phyloP scores from a whole-genome alignment of 2,888 invertebrate species.

The Tortrix viridana region DNA sequence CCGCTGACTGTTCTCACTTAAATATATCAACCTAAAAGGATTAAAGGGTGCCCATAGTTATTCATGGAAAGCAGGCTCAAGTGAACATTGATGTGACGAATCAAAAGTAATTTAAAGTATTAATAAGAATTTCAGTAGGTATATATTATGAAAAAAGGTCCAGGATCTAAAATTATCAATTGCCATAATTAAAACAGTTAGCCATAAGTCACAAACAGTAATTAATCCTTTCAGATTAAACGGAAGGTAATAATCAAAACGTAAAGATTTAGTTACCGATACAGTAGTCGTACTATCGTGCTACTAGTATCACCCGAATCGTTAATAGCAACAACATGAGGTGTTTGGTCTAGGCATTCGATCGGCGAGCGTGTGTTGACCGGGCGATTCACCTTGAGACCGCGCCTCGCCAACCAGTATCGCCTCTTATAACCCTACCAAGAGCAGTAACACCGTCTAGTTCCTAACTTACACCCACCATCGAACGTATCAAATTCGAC shows the following conservation, averaged over 20 bases:
- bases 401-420: slow-evolving; percentile 62
- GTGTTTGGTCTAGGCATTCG: slow-evolving; percentile 79
- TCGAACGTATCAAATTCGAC: slow-evolving; percentile 59
- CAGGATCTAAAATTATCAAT: neutral
- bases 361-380: slow-evolving; percentile 76
- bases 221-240: slow-evolving; percentile 16
- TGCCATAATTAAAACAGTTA: neutral
- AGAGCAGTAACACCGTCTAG: slow-evolving; percentile 53
- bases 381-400: slow-evolving; percentile 80
- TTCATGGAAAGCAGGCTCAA: neutral
- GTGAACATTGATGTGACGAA: too few relatives aligned
- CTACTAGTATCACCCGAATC: slow-evolving; percentile 56
- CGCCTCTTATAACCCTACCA: slow-evolving; percentile 63
- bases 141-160: too few relatives aligned
- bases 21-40: slow-evolving; percentile 12
- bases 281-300: slow-evolving; percentile 43
- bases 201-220: neutral
- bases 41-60: neutral
- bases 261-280: slow-evolving; percentile 11
- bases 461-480: slow-evolving; percentile 52
- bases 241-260: slow-evolving; percentile 2
- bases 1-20: slow-evolving; percentile 19
- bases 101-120: too few relatives aligned
- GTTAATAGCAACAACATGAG: slow-evolving; percentile 70
- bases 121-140: too few relatives aligned